Conservation (phyloP, 37 sponge, comb jelly and placozoan species). For the Amphimedon queenslandica region DNA sequence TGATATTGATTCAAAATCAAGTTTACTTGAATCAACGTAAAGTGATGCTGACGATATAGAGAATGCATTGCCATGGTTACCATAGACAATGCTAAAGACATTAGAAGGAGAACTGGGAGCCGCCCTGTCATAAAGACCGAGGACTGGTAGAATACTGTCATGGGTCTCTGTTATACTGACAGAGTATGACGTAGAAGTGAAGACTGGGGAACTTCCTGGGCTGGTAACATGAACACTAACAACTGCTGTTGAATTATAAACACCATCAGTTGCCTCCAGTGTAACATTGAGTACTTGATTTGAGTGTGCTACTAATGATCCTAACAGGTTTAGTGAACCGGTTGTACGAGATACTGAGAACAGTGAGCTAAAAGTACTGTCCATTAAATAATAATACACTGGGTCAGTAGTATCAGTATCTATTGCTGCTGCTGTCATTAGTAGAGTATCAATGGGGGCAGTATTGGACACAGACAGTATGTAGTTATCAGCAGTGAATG, state of each 20-base stretch:
- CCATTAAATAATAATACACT: constrained; percentile 6
- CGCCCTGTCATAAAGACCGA: not conserved
- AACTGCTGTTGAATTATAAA: not conserved
- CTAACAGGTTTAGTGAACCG: constrained; percentile 35
- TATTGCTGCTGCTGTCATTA: not conserved
- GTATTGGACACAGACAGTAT: not conserved
- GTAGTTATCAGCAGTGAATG: constrained; percentile 2
- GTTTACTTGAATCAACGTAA: not conserved
- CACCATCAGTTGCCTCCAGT: constrained; percentile 9
- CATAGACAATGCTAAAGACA: constrained; percentile 14
- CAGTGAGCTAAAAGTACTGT: constrained; percentile 1
- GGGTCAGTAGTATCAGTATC: constrained; percentile 36
- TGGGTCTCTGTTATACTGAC: constrained; percentile 1
- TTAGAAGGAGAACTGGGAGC: not conserved
- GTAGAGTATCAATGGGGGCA: not conserved
- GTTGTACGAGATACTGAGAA: constrained; percentile 36
- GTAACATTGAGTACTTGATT: not conserved
- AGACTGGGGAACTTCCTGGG: constrained; percentile 5
- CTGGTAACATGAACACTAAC: not conserved
- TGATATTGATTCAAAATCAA: constrained; percentile 51
- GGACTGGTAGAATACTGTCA: not conserved
- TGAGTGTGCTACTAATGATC: not conserved
- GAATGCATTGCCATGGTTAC: constrained; percentile 17
- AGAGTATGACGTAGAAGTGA: not conserved
- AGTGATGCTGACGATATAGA: not conserved